Base-by-base conservation (phyloP, 1,140 invertebrate species). In the Drosophila elegans region DNA sequence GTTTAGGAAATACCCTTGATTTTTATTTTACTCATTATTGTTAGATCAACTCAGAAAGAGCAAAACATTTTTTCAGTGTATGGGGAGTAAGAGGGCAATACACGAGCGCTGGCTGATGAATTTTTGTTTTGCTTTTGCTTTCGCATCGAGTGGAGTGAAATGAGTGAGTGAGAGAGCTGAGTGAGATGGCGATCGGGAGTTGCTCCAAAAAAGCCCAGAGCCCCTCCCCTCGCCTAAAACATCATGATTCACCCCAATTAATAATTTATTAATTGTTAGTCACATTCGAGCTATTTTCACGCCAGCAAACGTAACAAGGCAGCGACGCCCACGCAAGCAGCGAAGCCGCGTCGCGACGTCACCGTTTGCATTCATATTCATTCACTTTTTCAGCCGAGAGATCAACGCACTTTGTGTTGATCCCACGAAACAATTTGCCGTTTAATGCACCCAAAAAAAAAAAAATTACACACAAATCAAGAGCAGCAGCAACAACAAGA, bases 361-460 rank as follows among this genome's bases (percentile, higher is more conserved):
- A 66, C 72, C 73, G 73, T 76, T 76, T 67, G 73, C 73, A 75
- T 88, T 76, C 83, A 88, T 88, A 75, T 88, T 76, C 83, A 88
- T 88, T 88, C 84, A 88, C 79, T 88, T 86, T 86, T 88, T 75
- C 59, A 74, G 59, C 45, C 66, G 60, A 51, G 85, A 89, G 84
- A 89, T 89, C 84, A 89, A 89, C 84, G 84, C 84, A 89, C 84
- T 89, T 89, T 89, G 53, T 72, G 84, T 88, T 88, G 84, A 88
- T 88, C 84, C 84, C 84, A 88, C 84, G 80, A 88, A 88, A 89
- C 84, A 88, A 88, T 88, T 88, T 88, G 84, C 84, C 80, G 84
- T 88, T 88, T 89, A 88, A 89, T 88, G 83, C 84, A 89, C 84
- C 84, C 80, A 49, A 71, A 88, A 84, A 52, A 48, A 60, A 66